Conservation (phyloP, 2,797 vertebrate species). For the Chelon auratus region DNA sequence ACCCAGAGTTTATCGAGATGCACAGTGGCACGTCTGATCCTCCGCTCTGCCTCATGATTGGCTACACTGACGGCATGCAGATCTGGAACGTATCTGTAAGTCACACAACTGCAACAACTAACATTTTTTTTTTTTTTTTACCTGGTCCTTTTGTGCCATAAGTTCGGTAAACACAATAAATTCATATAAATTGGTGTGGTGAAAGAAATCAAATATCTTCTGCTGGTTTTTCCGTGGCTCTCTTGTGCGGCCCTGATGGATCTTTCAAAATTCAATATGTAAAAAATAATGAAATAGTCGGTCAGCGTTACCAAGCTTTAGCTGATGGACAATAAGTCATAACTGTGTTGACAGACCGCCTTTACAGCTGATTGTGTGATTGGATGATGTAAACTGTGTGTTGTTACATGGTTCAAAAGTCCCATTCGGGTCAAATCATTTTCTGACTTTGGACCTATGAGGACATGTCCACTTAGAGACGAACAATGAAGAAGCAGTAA, state of each 20-base stretch:
- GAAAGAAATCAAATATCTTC: too few species aligned
- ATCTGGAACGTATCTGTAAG: conserved; percentile 98
- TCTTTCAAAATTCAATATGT: too few species aligned
- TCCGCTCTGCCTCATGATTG: conserved; percentile 93
- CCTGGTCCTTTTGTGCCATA: background rate
- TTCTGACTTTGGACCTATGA: background rate
- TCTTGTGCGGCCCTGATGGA: too few species aligned
- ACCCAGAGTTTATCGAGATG: conserved; percentile 94
- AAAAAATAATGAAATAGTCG: too few species aligned
- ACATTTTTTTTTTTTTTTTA: background rate
- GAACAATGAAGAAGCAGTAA: background rate
- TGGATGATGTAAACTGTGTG: background rate
- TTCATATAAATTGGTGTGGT: too few species aligned
- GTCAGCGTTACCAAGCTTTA: background rate
- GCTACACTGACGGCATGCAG: conserved; percentile 97
- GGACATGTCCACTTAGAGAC: background rate
- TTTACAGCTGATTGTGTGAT: conserved; percentile 14
- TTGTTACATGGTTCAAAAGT: conserved; percentile 27
- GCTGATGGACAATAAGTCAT: background rate
- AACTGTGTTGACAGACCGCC: background rate
- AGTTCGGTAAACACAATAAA: background rate
- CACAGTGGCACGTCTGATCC: conserved; percentile 92
- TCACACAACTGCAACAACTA: conserved; percentile 32
- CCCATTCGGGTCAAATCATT: background rate
- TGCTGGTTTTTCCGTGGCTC: too few species aligned